Conservation (phyloP, 2,797 vertebrate genomes). For the Apogon talboti region DNA sequence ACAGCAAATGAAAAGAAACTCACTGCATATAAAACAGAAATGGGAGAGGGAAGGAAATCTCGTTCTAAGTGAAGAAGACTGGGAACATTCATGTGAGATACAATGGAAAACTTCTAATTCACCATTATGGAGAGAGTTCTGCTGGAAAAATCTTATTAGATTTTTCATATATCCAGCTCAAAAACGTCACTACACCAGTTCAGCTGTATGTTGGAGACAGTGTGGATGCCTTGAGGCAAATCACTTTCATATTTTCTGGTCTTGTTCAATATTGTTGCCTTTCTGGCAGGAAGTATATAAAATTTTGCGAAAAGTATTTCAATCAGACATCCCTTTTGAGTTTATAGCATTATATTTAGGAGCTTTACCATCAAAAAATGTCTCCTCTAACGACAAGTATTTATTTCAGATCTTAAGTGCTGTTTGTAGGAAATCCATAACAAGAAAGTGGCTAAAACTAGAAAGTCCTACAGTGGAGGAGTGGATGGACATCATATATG, state of each 20-base stretch:
- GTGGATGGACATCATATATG: neutral
- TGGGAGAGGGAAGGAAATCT: neutral
- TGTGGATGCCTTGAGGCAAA: neutral
- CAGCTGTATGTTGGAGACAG: neutral
- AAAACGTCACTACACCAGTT: neutral
- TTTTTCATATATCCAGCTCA: neutral
- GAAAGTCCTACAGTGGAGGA: too few species aligned
- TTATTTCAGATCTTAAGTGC: neutral
- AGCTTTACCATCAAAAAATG: neutral
- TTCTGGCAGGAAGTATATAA: neutral
- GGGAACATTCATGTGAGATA: neutral
- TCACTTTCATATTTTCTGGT: conserved; percentile 1
- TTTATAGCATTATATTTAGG: neutral
- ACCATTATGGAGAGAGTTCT: neutral
- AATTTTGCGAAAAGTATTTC: neutral
- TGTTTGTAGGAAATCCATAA: too few species aligned
- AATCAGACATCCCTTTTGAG: neutral
- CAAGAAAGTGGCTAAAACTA: too few species aligned
- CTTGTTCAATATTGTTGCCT: too few species aligned
- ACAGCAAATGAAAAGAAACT: too few species aligned
- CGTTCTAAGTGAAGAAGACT: neutral
- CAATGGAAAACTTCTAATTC: neutral
- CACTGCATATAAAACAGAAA: neutral
- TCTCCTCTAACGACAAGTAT: neutral
- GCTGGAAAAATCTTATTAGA: neutral